Percentiles rank a stretch among this genome's conserved stretches.
Conservation (phyloP, 30 jellyfish, hydroid and myxozoan species). For the Cassiopea xamachana region DNA sequence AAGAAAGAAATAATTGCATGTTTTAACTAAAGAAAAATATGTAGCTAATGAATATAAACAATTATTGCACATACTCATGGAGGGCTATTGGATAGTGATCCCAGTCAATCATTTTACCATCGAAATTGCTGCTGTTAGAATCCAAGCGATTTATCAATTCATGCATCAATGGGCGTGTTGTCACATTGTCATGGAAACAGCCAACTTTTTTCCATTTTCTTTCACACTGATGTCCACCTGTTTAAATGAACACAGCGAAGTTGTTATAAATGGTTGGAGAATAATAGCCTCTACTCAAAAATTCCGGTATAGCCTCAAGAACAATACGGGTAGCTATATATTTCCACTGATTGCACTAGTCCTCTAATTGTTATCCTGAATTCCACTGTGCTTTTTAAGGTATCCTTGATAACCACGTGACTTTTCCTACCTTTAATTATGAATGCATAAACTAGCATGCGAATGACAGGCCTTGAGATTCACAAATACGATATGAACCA, state of each 20-base stretch:
- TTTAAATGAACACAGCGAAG: not conserved
- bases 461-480: too few species aligned
- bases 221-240: constrained; percentile 20
- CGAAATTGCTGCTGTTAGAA: constrained; percentile 63
- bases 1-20: not conserved
- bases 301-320: not conserved
- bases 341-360: too few species aligned
- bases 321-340: not conserved
- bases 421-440: too few species aligned
- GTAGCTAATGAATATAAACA: not conserved
- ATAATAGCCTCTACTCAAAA: not conserved
- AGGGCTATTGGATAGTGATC: constrained; percentile 70
- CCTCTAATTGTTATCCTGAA: too few species aligned
- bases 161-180: constrained; percentile 67
- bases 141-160: constrained; percentile 86
- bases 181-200: constrained; percentile 77
- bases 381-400: too few species aligned
- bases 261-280: not conserved
- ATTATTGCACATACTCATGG: constrained; percentile 61
- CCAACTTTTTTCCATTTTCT: constrained; percentile 89
- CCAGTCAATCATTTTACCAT: constrained; percentile 82
- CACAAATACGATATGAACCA: too few species aligned
- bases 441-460: too few species aligned
- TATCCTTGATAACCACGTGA: too few species aligned
- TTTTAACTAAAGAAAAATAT: not conserved